Evolutionary conservation across 2,888 invertebrate genomes (phyloP).

Genomic region (Drosophila tanythrix): DNA sequence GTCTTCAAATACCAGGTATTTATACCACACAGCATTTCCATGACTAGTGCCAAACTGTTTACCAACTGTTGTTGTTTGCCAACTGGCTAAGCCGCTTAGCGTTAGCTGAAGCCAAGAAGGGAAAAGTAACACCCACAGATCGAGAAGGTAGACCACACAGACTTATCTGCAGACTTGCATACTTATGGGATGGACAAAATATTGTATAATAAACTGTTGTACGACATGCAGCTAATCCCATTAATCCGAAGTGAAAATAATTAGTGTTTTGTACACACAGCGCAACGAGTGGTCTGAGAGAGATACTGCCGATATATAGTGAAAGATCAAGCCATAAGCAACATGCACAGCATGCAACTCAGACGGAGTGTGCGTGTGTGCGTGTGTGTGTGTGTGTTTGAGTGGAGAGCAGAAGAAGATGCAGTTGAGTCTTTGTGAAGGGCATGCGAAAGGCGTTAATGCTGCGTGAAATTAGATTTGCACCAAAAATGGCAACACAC

Average conservation of each 20-base stretch:
- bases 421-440: constrained; percentile 53
- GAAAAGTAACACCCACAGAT: constrained; percentile 19
- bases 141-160: constrained; percentile 31
- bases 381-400: neutral
- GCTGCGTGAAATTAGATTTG: constrained; percentile 85
- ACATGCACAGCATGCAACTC: constrained; percentile 41
- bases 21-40: no score
- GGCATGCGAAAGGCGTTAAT: constrained; percentile 82
- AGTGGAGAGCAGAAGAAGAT: constrained; percentile 21
- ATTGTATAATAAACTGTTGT: constrained; percentile 79
- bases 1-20: neutral
- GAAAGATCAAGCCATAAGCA: constrained; percentile 34
- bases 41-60: constrained; percentile 6
- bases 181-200: constrained; percentile 52
- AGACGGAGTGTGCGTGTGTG: neutral
- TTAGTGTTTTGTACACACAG: constrained; percentile 82
- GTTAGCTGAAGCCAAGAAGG: constrained; percentile 4
- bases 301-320: constrained; percentile 9
- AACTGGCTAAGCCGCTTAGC: constrained; percentile 50
- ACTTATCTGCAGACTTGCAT: neutral
- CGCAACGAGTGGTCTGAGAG: constrained; percentile 38
- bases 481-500: constrained; percentile 65
- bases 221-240: constrained; percentile 80
- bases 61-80: constrained; percentile 51
- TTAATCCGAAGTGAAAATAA: constrained; percentile 83